These are phyloP conservation scores for Stylophora pistillata DNA, from an alignment of 64 coral and sea anemone species.

Conservation along the genomic window DNA sequence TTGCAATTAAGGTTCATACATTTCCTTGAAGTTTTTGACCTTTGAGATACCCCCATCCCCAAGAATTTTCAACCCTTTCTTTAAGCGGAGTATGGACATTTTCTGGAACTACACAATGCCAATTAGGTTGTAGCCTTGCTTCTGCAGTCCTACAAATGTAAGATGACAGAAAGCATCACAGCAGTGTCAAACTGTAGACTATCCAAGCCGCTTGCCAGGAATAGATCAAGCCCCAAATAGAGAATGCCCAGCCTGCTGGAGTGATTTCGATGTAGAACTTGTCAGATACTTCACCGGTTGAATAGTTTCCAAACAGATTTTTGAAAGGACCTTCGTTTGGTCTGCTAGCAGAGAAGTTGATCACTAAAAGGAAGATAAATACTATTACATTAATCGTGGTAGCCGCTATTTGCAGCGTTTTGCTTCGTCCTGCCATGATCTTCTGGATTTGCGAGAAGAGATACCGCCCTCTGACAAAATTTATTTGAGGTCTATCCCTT, in stretches of 20 bases:
- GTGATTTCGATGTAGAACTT: constrained; percentile 86
- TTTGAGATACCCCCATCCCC: too few relatives aligned
- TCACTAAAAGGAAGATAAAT: constrained; percentile 32
- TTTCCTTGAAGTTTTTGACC: too few relatives aligned
- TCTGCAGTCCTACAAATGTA: too few relatives aligned
- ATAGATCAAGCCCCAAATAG: constrained; percentile 91
- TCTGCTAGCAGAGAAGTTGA: constrained; percentile 48
- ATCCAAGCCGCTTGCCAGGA: constrained; percentile 72
- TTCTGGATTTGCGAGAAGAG: neutral
- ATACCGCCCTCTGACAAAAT: too few relatives aligned
- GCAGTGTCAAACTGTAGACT: constrained; percentile 71
- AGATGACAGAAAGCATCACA: too few relatives aligned
- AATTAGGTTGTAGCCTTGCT: too few relatives aligned
- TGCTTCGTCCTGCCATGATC: neutral
- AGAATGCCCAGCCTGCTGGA: constrained; percentile 91
- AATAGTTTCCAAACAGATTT: constrained; percentile 50
- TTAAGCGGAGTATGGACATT: too few relatives aligned
- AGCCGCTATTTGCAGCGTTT: neutral
- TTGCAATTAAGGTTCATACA: too few relatives aligned
- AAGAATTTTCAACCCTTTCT: too few relatives aligned
- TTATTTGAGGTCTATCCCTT: too few relatives aligned
- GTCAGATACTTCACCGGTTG: constrained; percentile 70
- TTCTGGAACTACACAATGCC: too few relatives aligned
- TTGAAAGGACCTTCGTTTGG: constrained; percentile 47
- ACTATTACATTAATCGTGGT: neutral